These are phyloP conservation scores for Nomia melanderi DNA, from an alignment of 1,140 invertebrate species.

Conservation along the genomic window DNA sequence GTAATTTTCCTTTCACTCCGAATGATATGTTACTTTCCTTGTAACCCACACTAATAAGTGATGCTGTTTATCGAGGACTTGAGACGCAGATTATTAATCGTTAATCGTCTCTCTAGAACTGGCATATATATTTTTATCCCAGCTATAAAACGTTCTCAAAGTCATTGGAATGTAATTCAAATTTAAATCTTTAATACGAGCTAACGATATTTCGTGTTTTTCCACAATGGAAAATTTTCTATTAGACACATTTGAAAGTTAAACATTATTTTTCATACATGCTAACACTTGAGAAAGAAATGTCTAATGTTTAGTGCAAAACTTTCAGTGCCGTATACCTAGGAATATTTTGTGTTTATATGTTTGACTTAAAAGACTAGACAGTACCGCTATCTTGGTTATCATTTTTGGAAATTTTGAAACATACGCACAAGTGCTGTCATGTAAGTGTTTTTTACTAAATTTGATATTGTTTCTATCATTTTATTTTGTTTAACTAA, in stretches of 20 bases:
- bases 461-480: background rate
- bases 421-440: background rate
- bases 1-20: background rate
- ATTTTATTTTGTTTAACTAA: background rate
- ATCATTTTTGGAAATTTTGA: background rate
- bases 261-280: background rate
- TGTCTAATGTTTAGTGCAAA: background rate
- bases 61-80: slow-evolving; percentile 14
- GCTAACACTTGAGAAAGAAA: background rate
- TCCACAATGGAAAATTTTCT: background rate
- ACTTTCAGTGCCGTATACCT: background rate
- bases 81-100: background rate
- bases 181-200: too few relatives aligned
- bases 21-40: slow-evolving; percentile 18
- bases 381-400: background rate
- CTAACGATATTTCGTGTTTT: too few relatives aligned
- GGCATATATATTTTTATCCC: background rate
- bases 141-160: background rate
- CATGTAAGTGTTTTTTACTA: background rate
- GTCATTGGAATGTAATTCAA: background rate
- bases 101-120: background rate
- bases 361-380: background rate
- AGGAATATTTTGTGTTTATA: background rate
- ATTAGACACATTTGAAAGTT: background rate
- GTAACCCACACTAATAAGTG: slow-evolving; percentile 11